Evolutionary conservation across 1,140 invertebrate genomes (phyloP).

Genomic region (Ganaspis sp.): DNA sequence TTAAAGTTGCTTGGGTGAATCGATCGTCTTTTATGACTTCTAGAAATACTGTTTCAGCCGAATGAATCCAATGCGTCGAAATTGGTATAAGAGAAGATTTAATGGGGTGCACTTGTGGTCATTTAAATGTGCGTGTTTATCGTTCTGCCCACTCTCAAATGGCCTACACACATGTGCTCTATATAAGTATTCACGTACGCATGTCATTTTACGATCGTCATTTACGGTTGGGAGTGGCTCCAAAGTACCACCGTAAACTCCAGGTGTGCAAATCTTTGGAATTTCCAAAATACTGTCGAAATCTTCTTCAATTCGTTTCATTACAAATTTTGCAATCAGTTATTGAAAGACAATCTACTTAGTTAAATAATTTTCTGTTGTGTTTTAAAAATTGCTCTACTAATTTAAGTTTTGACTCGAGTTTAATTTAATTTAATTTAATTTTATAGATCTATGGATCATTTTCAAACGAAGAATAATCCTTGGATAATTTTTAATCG

Average conservation of each 20-base stretch:
- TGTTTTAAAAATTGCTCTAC: too few relatives aligned
- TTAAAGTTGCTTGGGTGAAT: neutral
- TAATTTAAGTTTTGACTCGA: too few relatives aligned
- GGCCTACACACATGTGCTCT: neutral
- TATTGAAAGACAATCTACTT: too few relatives aligned
- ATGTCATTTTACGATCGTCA: slow-evolving; percentile 1
- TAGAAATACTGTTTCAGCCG: neutral
- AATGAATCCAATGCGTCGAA: slow-evolving; percentile 6
- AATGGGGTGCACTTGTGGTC: too few relatives aligned
- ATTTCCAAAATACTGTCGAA: neutral
- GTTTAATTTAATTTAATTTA: too few relatives aligned
- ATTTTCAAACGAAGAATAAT: too few relatives aligned
- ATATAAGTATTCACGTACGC: slow-evolving; percentile 5
- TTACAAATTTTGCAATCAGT: too few relatives aligned
- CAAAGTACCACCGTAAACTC: slow-evolving; percentile 3
- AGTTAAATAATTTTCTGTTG: too few relatives aligned
- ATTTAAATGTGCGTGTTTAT: neutral
- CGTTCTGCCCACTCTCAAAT: neutral
- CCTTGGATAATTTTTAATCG: too few relatives aligned
- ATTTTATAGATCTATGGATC: too few relatives aligned
- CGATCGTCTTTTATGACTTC: neutral
- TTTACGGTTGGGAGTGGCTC: neutral
- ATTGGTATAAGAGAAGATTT: neutral
- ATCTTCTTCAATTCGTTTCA: too few relatives aligned
- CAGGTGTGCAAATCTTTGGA: neutral